Base-by-base conservation (phyloP, 2,888 invertebrate genomes). In the Boloria selene region DNA sequence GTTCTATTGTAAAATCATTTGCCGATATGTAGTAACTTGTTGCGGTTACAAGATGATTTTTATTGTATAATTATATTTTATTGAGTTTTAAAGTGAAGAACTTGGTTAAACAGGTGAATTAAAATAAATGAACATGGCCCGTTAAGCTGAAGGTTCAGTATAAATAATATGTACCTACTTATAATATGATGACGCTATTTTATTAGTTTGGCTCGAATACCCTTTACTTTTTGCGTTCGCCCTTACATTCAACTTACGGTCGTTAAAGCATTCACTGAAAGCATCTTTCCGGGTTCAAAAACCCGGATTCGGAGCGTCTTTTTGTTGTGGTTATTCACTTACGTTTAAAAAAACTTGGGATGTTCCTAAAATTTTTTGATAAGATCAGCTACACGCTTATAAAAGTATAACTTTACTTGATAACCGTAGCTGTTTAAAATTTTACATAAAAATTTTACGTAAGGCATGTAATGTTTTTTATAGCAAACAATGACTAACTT, bases 221-320 rank as follows among this genome's bases (percentile, higher is more conserved):
- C 63, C 49, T 38, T 63, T 51, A 56, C 38, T 22, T 51, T 16
- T 67, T 7, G 17, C 2, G 42, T 60, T 60, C 22, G 54, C 58
- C 51, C 53, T 67, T 64, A 64, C 55, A 64, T 60, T 67, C 55
- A 4, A n/a, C 16, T 22, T 44, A 42, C 42, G 13, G 51, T 45
- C 18, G 26, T 60, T 45, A 47, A 26, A 49, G 50, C 61, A 56
- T 68, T 56, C 58, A 64, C 60, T 61, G 26, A 47, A 22, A 55
- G 31, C 64, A 65, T 63, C 59, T 67, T 73, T 75, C 72, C 72
- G 76, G 76, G 87, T 83, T 86, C 84, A 75, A 76, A 72, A 81
- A 87, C 82, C 87, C 88, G 87, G 88, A 87, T 76, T 75, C 72
- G 65, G 56, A 61, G 66, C 72, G 75, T 77, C 68, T 75, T 75